A percentile compares a stretch with the other conserved stretches of the same genome.
phyloP scores from a whole-genome alignment of 1,140 invertebrate genomes.

The Hylaeus anthracinus region DNA sequence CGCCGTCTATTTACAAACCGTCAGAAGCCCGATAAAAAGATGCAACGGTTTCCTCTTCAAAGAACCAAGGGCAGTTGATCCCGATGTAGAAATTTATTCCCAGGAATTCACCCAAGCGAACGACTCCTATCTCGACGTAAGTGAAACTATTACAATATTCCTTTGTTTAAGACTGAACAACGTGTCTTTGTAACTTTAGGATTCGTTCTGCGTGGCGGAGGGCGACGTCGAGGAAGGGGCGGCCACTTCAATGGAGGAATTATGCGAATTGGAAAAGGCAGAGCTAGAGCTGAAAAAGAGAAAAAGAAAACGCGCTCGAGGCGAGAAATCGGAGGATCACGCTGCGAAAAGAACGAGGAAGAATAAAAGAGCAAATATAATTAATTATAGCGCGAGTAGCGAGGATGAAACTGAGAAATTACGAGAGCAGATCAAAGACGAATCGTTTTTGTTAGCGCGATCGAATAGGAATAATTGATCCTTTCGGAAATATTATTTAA shows the following conservation, averaged over 20 bases:
- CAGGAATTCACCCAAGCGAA: slow-evolving; percentile 58
- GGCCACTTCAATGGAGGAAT: neutral
- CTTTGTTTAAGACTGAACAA: neutral
- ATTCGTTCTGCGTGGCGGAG: slow-evolving; percentile 69
- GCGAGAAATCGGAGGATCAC: neutral
- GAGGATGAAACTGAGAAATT: slow-evolving; percentile 68
- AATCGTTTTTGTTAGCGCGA: slow-evolving; percentile 21
- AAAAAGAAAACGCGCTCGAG: slow-evolving; percentile 42
- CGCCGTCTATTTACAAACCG: slow-evolving; percentile 83
- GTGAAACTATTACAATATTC: slow-evolving; percentile 12
- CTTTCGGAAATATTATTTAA: neutral
- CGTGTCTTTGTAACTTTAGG: slow-evolving; percentile 51
- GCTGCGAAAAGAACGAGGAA: slow-evolving; percentile 6
- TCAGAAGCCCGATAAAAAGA: slow-evolving; percentile 72
- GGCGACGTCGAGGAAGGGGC: slow-evolving; percentile 16
- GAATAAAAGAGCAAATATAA: slow-evolving; percentile 30
- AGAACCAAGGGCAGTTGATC: slow-evolving; percentile 37
- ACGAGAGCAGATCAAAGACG: slow-evolving; percentile 53
- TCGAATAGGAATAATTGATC: neutral
- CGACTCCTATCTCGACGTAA: slow-evolving; percentile 73
- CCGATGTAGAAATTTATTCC: slow-evolving; percentile 69
- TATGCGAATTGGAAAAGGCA: slow-evolving; percentile 37
- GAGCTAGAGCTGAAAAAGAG: slow-evolving; percentile 43
- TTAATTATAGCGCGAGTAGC: slow-evolving; percentile 56
- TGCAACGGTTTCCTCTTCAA: slow-evolving; percentile 64